Percentiles rank a stretch among this genome's conserved stretches.
Evolutionary conservation across 1,140 invertebrate genomes (phyloP).

Genomic region (Sycobia sp.): DNA sequence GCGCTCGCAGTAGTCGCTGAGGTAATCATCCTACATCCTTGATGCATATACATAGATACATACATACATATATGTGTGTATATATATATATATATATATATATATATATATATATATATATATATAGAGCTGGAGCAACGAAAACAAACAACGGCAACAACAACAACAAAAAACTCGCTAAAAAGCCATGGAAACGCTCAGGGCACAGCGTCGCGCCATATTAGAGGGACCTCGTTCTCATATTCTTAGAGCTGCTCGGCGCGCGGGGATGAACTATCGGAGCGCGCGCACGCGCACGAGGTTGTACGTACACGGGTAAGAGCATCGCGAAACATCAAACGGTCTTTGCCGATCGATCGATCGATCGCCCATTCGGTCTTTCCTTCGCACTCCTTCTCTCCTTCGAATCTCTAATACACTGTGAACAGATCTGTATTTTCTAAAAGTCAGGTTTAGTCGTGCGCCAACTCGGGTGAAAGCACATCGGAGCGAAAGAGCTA

Average conservation of each 20-base stretch:
- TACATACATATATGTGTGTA: no score
- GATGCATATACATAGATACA: no score
- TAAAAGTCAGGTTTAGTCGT: slow-evolving; percentile 19
- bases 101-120: no score
- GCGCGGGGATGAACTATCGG: slow-evolving; percentile 1
- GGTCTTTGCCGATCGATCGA: not conserved
- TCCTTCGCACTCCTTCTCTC: not conserved
- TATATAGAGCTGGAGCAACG: no score
- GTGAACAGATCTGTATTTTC: slow-evolving; percentile 12
- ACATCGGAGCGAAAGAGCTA: not conserved
- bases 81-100: no score
- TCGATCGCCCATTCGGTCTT: not conserved
- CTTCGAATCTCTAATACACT: no score
- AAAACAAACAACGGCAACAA: no score
- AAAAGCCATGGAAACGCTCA: no score
- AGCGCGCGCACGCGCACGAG: not conserved
- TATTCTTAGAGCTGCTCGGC: not conserved
- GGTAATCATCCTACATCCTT: no score
- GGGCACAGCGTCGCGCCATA: no score
- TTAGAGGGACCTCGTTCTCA: not conserved
- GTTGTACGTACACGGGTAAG: not conserved
- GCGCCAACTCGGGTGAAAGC: slow-evolving; percentile 40
- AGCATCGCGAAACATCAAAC: slow-evolving; percentile 26
- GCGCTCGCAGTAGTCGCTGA: no score
- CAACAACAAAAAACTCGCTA: no score